Percentiles rank a stretch among this genome's conserved stretches.
Conservation (phyloP, 2,113 vertebrate genomes). For the Thunnus maccoyii region DNA sequence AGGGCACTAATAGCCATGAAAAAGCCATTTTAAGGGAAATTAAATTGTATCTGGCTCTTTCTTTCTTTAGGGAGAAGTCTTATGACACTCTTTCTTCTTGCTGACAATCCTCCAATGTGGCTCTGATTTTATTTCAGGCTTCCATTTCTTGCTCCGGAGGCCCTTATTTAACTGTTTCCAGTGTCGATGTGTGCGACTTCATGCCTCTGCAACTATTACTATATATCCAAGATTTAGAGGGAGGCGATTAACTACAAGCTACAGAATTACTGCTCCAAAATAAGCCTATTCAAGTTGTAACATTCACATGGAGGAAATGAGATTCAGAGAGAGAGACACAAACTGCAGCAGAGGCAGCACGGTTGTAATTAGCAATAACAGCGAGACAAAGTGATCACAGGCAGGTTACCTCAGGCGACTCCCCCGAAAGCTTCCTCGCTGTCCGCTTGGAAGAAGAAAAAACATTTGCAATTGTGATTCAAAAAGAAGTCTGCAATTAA, state of each 20-base stretch:
- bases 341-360: constrained; percentile 14
- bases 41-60: not conserved
- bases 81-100: not conserved
- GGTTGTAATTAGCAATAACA: constrained; percentile 48
- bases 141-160: not conserved
- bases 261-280: constrained; percentile 26
- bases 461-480: constrained; percentile 3
- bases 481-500: constrained; percentile 35
- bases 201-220: not conserved
- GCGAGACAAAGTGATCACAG: constrained; percentile 27
- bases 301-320: not conserved
- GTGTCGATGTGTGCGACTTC: not conserved
- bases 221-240: constrained; percentile 1
- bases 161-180: not conserved
- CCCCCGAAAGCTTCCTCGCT: not conserved
- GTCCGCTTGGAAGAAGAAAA: not conserved
- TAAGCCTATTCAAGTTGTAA: constrained; percentile 23
- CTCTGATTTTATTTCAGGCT: not conserved
- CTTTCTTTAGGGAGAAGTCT: not conserved
- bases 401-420: constrained; percentile 26
- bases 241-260: constrained; percentile 16
- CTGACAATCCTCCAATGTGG: not conserved
- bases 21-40: not conserved
- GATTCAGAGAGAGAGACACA: not conserved
- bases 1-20: not conserved